phyloP scores from a whole-genome alignment of 1,140 invertebrate species.

The Asobara japonica region DNA sequence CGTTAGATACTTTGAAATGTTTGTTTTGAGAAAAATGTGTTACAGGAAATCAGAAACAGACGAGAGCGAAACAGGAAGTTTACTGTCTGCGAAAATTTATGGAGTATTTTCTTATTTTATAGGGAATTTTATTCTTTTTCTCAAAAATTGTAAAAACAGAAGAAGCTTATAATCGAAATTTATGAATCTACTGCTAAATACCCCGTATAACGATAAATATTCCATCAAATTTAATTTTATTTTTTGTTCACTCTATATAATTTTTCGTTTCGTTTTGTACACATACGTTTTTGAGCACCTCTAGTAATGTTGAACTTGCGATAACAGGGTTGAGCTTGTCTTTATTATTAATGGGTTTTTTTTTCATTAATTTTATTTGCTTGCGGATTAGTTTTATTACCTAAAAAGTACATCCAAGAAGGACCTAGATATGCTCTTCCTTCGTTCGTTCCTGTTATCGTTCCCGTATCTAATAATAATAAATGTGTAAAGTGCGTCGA shows the following conservation, averaged over 20 bases:
- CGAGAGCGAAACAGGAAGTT: constrained; percentile 2
- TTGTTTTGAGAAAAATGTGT: background rate
- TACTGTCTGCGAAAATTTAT: background rate
- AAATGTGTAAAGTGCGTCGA: background rate
- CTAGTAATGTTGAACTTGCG: constrained; percentile 51
- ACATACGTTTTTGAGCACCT: constrained; percentile 56
- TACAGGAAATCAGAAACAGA: constrained; percentile 1
- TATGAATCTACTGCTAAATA: constrained; percentile 35
- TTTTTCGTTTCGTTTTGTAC: constrained; percentile 48
- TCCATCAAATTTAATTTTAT: constrained; percentile 46
- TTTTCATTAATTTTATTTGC: constrained; percentile 21
- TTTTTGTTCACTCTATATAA: constrained; percentile 32
- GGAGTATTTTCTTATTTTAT: background rate
- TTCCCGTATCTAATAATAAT: constrained; percentile 11
- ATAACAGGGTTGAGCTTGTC: constrained; percentile 41
- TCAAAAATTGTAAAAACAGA: background rate
- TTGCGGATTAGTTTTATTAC: background rate
- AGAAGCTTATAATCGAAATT: constrained; percentile 27
- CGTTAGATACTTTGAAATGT: background rate
- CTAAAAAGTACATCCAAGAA: constrained; percentile 13
- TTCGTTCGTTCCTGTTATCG: constrained; percentile 21
- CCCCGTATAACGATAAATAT: constrained; percentile 47
- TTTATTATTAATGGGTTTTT: constrained; percentile 16
- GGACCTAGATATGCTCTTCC: constrained; percentile 33
- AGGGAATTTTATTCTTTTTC: background rate